Base-by-base conservation (phyloP, 2,797 vertebrate genomes). In the Anomalospiza imberbis region DNA sequence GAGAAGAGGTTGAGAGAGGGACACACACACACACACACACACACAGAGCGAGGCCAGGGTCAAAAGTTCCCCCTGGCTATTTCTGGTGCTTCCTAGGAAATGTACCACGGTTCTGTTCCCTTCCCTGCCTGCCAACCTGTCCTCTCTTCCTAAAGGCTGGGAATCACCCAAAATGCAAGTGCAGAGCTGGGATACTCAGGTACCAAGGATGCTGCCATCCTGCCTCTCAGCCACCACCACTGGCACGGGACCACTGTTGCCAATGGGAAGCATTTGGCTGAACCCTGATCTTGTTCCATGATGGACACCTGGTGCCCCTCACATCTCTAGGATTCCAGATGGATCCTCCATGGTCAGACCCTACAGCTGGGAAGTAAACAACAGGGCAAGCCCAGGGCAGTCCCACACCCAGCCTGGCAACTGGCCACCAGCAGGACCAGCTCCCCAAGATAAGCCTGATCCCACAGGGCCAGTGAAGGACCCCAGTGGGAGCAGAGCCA, bases 21-120 rank as follows among this genome's bases (percentile, higher is more conserved):
- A 91, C 25, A 78, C 2, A 76, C n/a, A 63, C 12, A 76, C n/a
- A 91, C 25, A 78, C 2, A 76, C n/a, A 63, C 12, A 76, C n/a
- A 63, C 12, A 31, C 34, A 54, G 3, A 93, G 83, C 2, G 0
- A 0, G 28, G 14, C 13, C 7, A 3, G 58, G 48, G 62, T 88
- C 79, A 89, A n/a, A 93, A 92, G 91, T 45, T 87, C 44, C 53
- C 34, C 51, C 15, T 36, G 7, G 55, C 62, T 94, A 90, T 94
- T 96, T 91, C 84, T 92, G 60, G 60, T 48, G 53, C 65, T 97
- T 95, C 88, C 71, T 76, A 82, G 74, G 79, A 96, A 93, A 82
- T 40, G 29, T 20, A 2, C 40, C 1, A 2, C 0, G 0, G 47
- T 73, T 65, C 65, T 3, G 0, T 29, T 94, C 95, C 92, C 91